Base-by-base conservation (phyloP, 2,888 invertebrate genomes). In the Anthophora plumipes region DNA sequence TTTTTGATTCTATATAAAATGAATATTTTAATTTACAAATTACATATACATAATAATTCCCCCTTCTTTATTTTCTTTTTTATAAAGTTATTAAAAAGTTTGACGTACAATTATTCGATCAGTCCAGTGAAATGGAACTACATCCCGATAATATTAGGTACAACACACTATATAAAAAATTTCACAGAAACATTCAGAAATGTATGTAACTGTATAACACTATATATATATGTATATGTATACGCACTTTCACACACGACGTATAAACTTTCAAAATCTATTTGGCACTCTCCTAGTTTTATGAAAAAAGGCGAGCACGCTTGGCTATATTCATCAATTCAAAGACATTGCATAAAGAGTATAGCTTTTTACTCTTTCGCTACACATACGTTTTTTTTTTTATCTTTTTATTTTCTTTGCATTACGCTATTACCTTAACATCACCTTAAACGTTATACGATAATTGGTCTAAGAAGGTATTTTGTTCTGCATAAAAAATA, bases 271-370 rank as follows among this genome's bases (percentile, higher is more conserved):
- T 88, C 89, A 87, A 88, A 90, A 88, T 89, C 90, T 92, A 91
- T 88, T 91, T 89, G 90, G 91, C 90, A 91, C 92, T 90, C 90
- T 89, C 90, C 91, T 89, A 88, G 80, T 89, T 90, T 90, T 80
- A 77, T 89, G 82, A 85, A 88, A n/a, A 89, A 91, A 90, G 89
- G 89, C 89, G 92, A 92, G 92, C 88, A 90, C 92, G 52, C 89
- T 87, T 31, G 87, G 88, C 91, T 92, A 92, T 89, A 85, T 91
- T 91, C 86, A 91, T 92, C 92, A 92, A 92, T 92, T 92, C 92
- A 92, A 89, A 90, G 92, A 91, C 92, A 92, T 92, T 92, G 92
- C 92, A 92, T 92, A 86, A n/a, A n/a, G 82, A 86, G 85, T 89
- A 84, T 74, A 81, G 81, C 76, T 80, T 82, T 84, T n/a, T n/a